Percentiles rank a stretch among this genome's conserved stretches.
Conservation (phyloP, 2,797 vertebrate species). For the Hydrophis major region DNA sequence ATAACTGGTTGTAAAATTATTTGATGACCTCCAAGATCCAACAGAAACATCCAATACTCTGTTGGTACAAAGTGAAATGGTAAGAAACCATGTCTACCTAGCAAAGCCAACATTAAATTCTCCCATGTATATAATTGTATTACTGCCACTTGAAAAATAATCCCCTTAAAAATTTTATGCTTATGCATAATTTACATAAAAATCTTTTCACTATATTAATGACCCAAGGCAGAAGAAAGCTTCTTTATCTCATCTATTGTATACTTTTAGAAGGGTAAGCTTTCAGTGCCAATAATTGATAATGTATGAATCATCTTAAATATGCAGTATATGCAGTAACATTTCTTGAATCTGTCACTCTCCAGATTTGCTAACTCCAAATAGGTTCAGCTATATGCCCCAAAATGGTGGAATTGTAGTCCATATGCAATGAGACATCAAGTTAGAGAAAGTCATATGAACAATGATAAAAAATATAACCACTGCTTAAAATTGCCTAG, state of each 20-base stretch:
- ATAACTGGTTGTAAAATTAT: no score
- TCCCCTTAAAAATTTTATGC: background rate
- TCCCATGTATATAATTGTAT: background rate
- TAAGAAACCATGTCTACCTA: background rate
- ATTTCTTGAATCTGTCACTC: background rate
- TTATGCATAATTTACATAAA: background rate
- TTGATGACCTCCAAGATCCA: background rate
- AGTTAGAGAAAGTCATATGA: background rate
- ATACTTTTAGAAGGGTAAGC: background rate
- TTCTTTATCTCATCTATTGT: background rate
- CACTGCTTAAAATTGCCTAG: background rate
- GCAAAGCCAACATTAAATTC: background rate
- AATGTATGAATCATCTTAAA: background rate
- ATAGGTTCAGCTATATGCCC: background rate
- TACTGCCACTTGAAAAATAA: background rate
- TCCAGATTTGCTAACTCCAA: background rate
- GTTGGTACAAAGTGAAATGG: background rate
- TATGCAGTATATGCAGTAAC: background rate
- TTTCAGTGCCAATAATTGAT: background rate
- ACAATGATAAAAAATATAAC: background rate
- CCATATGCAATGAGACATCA: background rate
- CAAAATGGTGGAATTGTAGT: background rate
- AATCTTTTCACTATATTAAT: background rate
- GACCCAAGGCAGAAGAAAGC: background rate
- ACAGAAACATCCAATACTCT: background rate